Evolutionary conservation across 1,140 invertebrate genomes (phyloP), one percentile per base, ranked within the genome.

Genomic region (Philopotamus ludificatus): DNA sequence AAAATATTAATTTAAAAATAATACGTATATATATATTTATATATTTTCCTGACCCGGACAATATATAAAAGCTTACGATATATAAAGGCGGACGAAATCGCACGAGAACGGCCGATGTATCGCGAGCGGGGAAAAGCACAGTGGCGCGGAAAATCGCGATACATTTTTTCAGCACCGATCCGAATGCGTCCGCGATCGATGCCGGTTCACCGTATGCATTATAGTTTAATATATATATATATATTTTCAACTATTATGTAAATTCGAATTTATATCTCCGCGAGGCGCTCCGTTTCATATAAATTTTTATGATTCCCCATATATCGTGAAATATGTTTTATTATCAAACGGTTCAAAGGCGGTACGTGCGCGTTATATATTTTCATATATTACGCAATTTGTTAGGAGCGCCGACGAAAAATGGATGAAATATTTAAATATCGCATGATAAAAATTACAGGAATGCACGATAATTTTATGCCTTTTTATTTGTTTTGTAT

Each of bases 41-140:
- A 53, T 67, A 65, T 68, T 65, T 66, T 57, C 58, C 67, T 70
- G 67, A 70, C 67, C 67, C 67, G 51, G 63, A 70, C 67, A 70
- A 70, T 60, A 26, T 47, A 63, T 61, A 70, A 66, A 70, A 26
- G 42, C 67, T 65, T 70, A 63, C 26, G 9, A 16, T 10, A 23
- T 22, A 21, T 23, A 41, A 61, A 25, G 21, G 10, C 4, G 12
- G 3, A 12, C 57, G 63, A 44, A 60, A 2, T 26, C 28, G 8
- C 1, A 16, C 63, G 67, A 59, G 41, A 42, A 62, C 58, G 15
- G 10, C 20, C 60, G 60, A 58, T 2, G 2, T 15, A 15, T 4
- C 22, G 15, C 49, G 49, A 66, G n/a, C n/a, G n/a, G n/a, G n/a
- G n/a, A n/a, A n/a, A n/a, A n/a, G n/a, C n/a, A n/a, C n/a, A n/a